phyloP scores from a whole-genome alignment of 2,888 invertebrate genomes.

The Callyntrura guangdongensis region DNA sequence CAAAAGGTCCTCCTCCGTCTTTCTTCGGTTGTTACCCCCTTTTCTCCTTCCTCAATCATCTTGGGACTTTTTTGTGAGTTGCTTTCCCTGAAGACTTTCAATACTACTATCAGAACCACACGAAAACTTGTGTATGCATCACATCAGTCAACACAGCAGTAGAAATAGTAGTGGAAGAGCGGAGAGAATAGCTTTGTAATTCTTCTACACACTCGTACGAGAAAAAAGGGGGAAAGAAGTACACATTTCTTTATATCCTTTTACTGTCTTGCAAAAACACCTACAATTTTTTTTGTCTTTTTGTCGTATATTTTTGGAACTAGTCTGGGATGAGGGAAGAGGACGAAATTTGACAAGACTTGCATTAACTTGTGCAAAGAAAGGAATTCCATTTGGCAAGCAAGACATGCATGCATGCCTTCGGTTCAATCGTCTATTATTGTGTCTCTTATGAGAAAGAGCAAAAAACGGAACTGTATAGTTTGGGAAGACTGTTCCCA shows the following conservation, averaged over 20 bases:
- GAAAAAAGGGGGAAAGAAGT: constrained; percentile 3
- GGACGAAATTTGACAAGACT: constrained; percentile 56
- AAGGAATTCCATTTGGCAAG: constrained; percentile 32
- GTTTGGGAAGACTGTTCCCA: background rate
- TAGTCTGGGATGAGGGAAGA: background rate
- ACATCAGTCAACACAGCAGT: constrained; percentile 40
- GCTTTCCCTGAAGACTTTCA: constrained; percentile 69
- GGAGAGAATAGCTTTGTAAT: constrained; percentile 1
- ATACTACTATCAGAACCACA: constrained; percentile 10
- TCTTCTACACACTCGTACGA: background rate
- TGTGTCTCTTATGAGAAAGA: background rate
- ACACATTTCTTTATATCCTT: constrained; percentile 5
- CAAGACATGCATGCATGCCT: constrained; percentile 30
- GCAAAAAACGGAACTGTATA: background rate
- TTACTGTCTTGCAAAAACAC: constrained; percentile 2
- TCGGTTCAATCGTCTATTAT: background rate
- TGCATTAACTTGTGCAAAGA: constrained; percentile 52
- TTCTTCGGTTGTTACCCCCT: constrained; percentile 67
- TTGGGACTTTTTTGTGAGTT: constrained; percentile 68
- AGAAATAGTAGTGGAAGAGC: constrained; percentile 1
- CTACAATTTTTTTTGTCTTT: constrained; percentile 41
- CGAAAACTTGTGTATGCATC: constrained; percentile 22
- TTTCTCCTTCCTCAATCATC: constrained; percentile 66
- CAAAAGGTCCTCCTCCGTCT: constrained; percentile 66
- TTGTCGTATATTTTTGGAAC: background rate